phyloP scores from a whole-genome alignment of 2,797 vertebrate species.

The Synaphobranchus kaupii region DNA sequence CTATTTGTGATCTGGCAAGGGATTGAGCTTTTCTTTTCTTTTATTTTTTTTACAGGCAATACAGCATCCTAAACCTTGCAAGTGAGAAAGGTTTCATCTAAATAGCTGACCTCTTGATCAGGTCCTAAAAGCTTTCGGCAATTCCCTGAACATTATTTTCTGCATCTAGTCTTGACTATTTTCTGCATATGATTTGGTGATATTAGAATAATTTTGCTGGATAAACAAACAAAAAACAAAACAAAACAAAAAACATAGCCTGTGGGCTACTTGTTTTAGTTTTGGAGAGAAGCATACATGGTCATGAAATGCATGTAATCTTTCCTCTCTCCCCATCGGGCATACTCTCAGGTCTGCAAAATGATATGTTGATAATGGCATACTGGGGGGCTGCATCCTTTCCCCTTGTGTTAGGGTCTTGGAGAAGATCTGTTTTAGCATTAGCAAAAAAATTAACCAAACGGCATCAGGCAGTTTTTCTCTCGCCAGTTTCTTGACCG shows the following conservation, averaged over 20 bases:
- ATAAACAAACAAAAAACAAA: background rate
- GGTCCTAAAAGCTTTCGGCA: background rate
- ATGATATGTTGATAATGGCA: background rate
- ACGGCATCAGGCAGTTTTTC: background rate
- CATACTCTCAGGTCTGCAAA: background rate
- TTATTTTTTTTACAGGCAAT: background rate
- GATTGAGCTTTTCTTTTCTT: background rate
- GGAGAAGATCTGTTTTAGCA: conserved; percentile 7
- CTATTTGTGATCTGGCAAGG: conserved; percentile 3
- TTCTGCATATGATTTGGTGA: background rate
- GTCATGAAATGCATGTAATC: background rate
- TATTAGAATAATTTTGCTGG: background rate
- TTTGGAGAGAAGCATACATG: background rate
- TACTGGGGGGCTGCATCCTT: background rate
- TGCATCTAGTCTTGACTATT: background rate
- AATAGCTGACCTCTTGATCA: background rate
- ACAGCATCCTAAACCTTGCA: background rate
- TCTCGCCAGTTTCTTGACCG: background rate
- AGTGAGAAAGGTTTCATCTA: background rate
- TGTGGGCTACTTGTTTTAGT: background rate
- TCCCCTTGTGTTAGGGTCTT: background rate
- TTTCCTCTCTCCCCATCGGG: background rate
- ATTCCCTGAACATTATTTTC: background rate
- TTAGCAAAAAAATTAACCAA: background rate
- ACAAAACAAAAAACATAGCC: background rate